Evolutionary conservation across 2,113 vertebrate genomes (phyloP).

Genomic region (Semnornis frantzii): DNA sequence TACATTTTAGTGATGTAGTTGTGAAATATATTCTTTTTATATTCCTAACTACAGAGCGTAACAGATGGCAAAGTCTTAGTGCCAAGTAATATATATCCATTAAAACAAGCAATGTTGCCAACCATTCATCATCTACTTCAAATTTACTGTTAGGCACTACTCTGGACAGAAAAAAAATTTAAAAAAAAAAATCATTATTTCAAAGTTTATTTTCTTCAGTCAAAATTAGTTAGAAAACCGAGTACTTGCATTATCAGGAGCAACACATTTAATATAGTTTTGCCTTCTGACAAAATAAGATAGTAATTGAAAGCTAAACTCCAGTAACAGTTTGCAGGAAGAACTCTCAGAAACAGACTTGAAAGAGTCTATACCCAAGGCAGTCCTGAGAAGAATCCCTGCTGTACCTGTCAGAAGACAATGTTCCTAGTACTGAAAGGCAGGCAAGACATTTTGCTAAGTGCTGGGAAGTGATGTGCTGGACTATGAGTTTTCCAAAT

Average conservation of each 20-base stretch:
- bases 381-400: not conserved
- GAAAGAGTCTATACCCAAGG: not conserved
- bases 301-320: not conserved
- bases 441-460: not conserved
- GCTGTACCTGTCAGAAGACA: not conserved
- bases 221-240: conserved; percentile 5
- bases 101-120: conserved; percentile 65
- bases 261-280: not conserved
- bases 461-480: not conserved
- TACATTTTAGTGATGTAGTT: conserved; percentile 43
- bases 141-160: conserved; percentile 24
- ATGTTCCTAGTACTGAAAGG: not conserved
- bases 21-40: conserved; percentile 67
- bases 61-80: conserved; percentile 71
- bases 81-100: conserved; percentile 63
- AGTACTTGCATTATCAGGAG: not conserved
- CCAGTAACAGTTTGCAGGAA: not conserved
- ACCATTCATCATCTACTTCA: conserved; percentile 44
- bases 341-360: not conserved
- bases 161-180: not conserved
- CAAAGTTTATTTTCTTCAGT: conserved; percentile 37
- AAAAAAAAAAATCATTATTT: not conserved
- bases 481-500: not conserved
- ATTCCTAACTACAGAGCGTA: conserved; percentile 62
- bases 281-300: not conserved